Evolutionary conservation across 2,113 vertebrate genomes (phyloP).

Genomic region (Gracilinanus agilis): DNA sequence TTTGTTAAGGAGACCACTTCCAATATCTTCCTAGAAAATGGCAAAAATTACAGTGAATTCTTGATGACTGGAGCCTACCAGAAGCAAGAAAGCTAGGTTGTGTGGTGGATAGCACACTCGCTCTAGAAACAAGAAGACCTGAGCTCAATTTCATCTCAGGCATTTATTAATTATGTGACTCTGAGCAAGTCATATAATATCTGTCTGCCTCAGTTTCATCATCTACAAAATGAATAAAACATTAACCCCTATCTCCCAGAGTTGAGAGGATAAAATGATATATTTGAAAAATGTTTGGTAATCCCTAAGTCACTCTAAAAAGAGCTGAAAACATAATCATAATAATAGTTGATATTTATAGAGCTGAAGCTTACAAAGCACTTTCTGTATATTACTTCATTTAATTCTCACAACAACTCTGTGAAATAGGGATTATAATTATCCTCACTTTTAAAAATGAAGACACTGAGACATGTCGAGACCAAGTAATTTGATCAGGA

Average conservation of each 20-base stretch:
- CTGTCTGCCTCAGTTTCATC: background rate
- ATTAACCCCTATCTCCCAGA: background rate
- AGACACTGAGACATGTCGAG: background rate
- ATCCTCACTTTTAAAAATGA: background rate
- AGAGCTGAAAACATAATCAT: too few species aligned
- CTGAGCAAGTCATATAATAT: background rate
- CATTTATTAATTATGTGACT: background rate
- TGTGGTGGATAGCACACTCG: too few species aligned
- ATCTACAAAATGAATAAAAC: background rate
- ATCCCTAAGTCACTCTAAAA: background rate
- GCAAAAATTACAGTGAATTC: background rate
- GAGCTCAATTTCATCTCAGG: background rate
- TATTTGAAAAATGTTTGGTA: background rate
- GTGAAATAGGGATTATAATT: background rate
- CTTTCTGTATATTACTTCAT: background rate
- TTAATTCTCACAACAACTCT: background rate
- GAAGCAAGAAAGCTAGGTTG: background rate
- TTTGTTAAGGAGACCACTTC: background rate
- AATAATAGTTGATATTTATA: background rate
- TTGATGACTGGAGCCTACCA: background rate
- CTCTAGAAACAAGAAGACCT: too few species aligned
- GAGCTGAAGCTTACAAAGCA: background rate
- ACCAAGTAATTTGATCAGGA: background rate
- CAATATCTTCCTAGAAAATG: background rate
- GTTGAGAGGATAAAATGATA: background rate